Base-by-base conservation (phyloP, 2,888 invertebrate genomes). In the Drosophila kuntzei region DNA sequence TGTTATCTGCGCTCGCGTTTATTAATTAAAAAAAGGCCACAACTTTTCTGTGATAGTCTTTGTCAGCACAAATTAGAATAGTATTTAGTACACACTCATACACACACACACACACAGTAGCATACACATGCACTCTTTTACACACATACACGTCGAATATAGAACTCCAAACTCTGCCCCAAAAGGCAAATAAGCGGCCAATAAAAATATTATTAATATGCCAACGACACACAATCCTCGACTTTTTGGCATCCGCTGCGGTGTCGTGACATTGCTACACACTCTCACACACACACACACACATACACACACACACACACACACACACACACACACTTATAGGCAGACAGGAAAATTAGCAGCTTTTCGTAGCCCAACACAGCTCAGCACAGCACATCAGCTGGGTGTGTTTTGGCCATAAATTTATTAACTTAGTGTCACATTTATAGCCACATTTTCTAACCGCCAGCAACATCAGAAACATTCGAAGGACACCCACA, bases 361-460 rank as follows among this genome's bases (percentile, higher is more conserved):
- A 67, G 67, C 59, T 32, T 65, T 61, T 50, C 53, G 60, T 39
- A 68, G 44, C 55, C 55, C 2, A 46, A 34, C 67, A 51, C n/a
- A 37, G 22, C 47, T 22, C 22, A 51, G 34, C 44, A 39, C 34
- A 60, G 20, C 55, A 51, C 71, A 82, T 79, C 70, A 69, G 76
- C 65, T 80, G 80, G 82, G 86, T 86, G 86, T 85, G 86, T 80
- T 84, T 82, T 65, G 59, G 79, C 74, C 86, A 86, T 85, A 86
- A 85, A 86, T 85, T 86, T 85, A 85, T 85, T 84, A 85, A 84
- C 86, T 85, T 86, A 86, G 82, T 86, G 86, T 85, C 84, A 82
- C 84, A 79, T 85, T 86, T 84, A 85, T 82, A 71, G 81, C 69
- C 81, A 71, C 78, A 66, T 67, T 76, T 70, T 72, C 75, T 25